These are phyloP conservation scores for Champsocephalus esox DNA, from an alignment of 2,797 vertebrate genomes.

Conservation along the genomic window DNA sequence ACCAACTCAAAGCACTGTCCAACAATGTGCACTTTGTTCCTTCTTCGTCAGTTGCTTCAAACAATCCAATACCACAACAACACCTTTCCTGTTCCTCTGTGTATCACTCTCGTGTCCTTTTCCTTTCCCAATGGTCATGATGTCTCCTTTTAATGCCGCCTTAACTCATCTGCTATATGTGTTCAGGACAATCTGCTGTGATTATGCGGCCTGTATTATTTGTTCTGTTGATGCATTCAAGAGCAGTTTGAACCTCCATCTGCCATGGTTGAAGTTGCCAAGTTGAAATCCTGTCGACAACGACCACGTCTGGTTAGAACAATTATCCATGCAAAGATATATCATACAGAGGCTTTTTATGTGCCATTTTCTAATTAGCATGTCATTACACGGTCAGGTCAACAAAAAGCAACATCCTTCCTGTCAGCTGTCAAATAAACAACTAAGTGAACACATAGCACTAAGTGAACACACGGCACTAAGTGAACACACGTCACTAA, in stretches of 20 bases:
- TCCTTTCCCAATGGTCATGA: no score
- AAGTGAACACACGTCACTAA: no score
- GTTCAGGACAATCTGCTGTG: not conserved
- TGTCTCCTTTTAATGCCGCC: no score
- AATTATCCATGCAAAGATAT: conserved; percentile 30
- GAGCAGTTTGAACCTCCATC: not conserved
- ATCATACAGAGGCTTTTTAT: conserved; percentile 36
- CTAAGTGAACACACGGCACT: no score
- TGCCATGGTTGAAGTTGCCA: not conserved
- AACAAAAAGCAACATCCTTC: conserved; percentile 45
- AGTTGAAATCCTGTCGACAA: not conserved
- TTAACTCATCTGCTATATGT: not conserved
- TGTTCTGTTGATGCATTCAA: not conserved
- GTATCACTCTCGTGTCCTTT: not conserved
- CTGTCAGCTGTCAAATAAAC: conserved; percentile 50
- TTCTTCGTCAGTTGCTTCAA: no score
- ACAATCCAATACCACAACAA: no score
- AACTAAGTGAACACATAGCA: no score
- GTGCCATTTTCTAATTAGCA: conserved; percentile 61
- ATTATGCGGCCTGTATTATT: not conserved
- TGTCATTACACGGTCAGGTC: conserved; percentile 59
- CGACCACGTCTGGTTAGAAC: not conserved
- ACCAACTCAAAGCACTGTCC: no score
- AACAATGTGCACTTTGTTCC: no score
- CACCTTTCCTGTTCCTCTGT: no score